Base-by-base conservation (phyloP, 35 echinoderm and acorn worm species). In the Holothuria glaberrima region DNA sequence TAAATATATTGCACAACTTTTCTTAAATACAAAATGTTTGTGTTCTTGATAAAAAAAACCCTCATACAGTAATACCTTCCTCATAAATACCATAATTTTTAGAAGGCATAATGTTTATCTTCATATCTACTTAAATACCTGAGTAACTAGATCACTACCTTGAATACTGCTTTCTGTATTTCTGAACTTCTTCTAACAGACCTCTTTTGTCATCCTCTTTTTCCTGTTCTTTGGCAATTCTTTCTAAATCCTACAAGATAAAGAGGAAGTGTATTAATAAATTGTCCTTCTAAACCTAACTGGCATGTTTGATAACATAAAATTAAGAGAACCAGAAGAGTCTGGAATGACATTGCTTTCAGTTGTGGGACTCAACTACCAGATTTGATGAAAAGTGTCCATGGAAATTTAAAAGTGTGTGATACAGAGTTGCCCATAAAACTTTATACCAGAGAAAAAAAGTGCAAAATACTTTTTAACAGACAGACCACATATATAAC, bases 211-310 rank as follows among this genome's bases (percentile, higher is more conserved):
- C 93, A 31, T 91, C 94, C 89, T 99, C 97, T 82, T 95, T 94
- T 21, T 95, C 97, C 91, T 99, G 97, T 70, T 99, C 97, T 56
- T 95, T 99, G 26, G 82, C 93, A 82, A 95, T 79, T 76, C 84
- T 86, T 87, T 99, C 97, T 41, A 99, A 90, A 67, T 99, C 93
- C 97, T 99, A 31, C 6, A 81, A 67, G 54, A 24, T 58, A 88
- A 59, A 84, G 67, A 69, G 25, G 21, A 10, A 69, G 25, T 21
- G 6, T 3, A 69, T 33, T 69, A 20, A 25, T 0, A 69, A 18
- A 69, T 25, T 10, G 22, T 26, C 25, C 7, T 25, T 26, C 66
- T 12, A 9, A 33, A 33, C 66, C 24, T 9, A 12, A 69, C 66
- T 12, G 9, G 19, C 22, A 24, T 26, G 22, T 29, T 69, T 67